These are phyloP conservation scores for Morphnarchus princeps DNA, from an alignment of 2,113 vertebrate species.

Conservation along the genomic window DNA sequence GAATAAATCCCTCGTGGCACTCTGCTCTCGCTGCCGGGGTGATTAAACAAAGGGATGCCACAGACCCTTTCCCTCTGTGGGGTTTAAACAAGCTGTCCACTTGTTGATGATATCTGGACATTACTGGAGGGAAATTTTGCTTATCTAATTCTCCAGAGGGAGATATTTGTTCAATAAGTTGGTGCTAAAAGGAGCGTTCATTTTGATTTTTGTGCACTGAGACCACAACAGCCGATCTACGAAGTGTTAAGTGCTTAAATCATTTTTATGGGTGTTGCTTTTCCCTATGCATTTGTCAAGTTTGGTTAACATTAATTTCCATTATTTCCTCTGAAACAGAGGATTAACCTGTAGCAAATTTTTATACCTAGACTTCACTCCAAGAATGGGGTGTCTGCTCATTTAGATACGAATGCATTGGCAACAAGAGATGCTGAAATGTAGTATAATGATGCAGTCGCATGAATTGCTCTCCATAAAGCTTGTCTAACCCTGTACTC, in stretches of 20 bases:
- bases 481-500: not conserved
- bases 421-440: not conserved
- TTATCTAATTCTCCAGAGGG: not conserved
- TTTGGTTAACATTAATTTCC: not conserved
- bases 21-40: not conserved
- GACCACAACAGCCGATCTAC: not conserved
- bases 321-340: not conserved
- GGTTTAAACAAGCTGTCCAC: not conserved
- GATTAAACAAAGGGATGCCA: not conserved
- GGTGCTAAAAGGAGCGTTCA: not conserved
- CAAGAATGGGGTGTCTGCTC: not conserved
- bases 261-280: not conserved
- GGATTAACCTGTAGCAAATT: not conserved
- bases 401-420: not conserved
- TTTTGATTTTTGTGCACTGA: not conserved
- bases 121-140: not conserved
- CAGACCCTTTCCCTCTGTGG: not conserved
- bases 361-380: not conserved
- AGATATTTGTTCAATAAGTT: not conserved
- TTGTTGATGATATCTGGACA: not conserved
- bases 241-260: not conserved
- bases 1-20: fast-evolving
- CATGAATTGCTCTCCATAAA: not conserved
- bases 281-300: not conserved
- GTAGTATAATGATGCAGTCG: not conserved